Conservation (phyloP, 2,797 vertebrate genomes). For the Pseudochirops corinnae region DNA sequence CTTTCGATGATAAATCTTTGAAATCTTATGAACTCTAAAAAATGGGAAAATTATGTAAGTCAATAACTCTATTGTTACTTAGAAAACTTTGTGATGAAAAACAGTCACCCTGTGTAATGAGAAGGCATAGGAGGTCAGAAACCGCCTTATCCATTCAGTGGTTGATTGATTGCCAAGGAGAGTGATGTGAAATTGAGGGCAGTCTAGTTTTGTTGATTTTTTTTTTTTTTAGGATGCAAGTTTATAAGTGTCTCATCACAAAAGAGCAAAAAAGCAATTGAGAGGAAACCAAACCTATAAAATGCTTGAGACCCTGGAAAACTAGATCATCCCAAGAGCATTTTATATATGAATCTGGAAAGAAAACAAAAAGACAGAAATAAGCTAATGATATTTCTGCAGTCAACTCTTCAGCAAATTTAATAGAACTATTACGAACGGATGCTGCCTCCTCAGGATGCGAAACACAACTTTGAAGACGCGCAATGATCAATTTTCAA, state of each 20-base stretch:
- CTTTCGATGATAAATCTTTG: background rate
- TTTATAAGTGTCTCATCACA: background rate
- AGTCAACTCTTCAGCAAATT: background rate
- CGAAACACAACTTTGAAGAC: background rate
- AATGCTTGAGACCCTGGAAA: background rate
- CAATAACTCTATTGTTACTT: background rate
- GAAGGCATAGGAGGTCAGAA: background rate
- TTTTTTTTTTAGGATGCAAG: background rate
- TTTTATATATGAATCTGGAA: background rate
- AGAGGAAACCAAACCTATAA: background rate
- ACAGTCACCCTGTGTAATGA: background rate
- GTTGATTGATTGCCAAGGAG: background rate
- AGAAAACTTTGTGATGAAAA: background rate
- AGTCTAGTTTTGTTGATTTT: background rate
- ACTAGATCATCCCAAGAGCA: background rate
- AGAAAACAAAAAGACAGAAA: background rate
- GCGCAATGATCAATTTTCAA: background rate
- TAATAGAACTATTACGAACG: background rate
- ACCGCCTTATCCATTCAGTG: background rate
- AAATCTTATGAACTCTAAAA: background rate
- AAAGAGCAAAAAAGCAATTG: background rate
- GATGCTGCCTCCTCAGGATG: background rate
- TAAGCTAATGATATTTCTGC: background rate
- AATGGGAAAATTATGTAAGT: background rate
- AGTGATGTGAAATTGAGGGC: background rate